A percentile compares a stretch with the other conserved stretches of the same genome.
These are phyloP conservation scores for Diaprepes abbreviatus DNA, from an alignment of 2,888 invertebrate species.

Conservation along the genomic window DNA sequence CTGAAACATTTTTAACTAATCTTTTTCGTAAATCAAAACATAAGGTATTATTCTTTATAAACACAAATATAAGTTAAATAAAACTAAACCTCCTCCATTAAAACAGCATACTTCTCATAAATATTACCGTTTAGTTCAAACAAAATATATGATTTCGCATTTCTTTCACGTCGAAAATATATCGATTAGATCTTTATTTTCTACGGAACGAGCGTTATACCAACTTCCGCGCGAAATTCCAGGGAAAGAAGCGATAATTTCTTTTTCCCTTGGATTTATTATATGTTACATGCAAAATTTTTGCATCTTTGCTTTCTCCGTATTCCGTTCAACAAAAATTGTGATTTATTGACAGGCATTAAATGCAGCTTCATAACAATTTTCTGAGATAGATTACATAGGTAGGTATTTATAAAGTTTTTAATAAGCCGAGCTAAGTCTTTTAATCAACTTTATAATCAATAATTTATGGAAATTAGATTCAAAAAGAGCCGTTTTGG, in stretches of 20 bases:
- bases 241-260: conserved; percentile 17
- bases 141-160: conserved; percentile 18
- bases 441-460: too few relatives aligned
- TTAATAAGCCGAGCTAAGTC: too few relatives aligned
- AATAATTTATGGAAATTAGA: too few relatives aligned
- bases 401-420: too few relatives aligned
- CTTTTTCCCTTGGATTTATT: conserved; percentile 31
- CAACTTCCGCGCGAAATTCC: conserved; percentile 11
- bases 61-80: too few relatives aligned
- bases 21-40: too few relatives aligned
- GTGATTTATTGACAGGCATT: conserved; percentile 16
- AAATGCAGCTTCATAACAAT: conserved; percentile 15
- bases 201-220: conserved; percentile 9
- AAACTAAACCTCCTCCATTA: conserved; percentile 39
- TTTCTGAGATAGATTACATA: too few relatives aligned
- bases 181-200: conserved; percentile 34
- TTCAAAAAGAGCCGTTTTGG: too few relatives aligned
- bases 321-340: neutral
- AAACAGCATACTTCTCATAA: conserved; percentile 28
- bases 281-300: conserved; percentile 19
- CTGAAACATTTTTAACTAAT: too few relatives aligned
- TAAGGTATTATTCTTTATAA: too few relatives aligned
- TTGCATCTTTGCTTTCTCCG: conserved; percentile 14
- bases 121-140: conserved; percentile 2
- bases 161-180: conserved; percentile 22